These are phyloP conservation scores for Aegithalos caudatus DNA, from an alignment of 2,113 vertebrate species.

Conservation along the genomic window DNA sequence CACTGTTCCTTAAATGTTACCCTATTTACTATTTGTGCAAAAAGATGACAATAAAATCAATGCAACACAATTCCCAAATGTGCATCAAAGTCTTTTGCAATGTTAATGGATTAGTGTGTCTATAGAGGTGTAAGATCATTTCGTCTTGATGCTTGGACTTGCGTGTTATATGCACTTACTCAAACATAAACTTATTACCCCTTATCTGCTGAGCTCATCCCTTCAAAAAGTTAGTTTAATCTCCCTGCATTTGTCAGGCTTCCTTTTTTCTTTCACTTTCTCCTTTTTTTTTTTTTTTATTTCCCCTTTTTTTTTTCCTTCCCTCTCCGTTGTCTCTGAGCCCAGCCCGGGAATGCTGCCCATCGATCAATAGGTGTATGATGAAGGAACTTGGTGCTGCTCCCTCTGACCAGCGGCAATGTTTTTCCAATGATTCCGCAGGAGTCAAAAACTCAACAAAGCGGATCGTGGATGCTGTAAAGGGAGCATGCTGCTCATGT, in stretches of 20 bases:
- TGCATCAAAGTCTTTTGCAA: conserved; percentile 70
- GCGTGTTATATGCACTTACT: background rate
- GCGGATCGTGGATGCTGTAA: conserved; percentile 69
- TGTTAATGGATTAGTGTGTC: conserved; percentile 62
- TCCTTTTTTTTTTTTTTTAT: background rate
- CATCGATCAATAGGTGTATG: conserved; percentile 65
- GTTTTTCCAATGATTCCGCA: conserved; percentile 70
- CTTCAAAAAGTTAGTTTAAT: conserved; percentile 37
- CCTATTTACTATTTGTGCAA: conserved; percentile 77
- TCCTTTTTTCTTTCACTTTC: background rate
- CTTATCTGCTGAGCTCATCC: conserved; percentile 5
- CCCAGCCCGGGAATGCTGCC: background rate
- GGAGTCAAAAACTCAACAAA: conserved; percentile 82
- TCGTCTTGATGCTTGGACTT: background rate
- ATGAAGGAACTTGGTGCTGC: conserved; percentile 66
- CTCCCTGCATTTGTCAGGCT: background rate
- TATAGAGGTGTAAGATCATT: conserved; percentile 37
- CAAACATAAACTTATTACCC: conserved; percentile 25
- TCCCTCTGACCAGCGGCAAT: conserved; percentile 66
- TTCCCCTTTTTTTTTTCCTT: background rate
- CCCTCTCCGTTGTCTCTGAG: background rate
- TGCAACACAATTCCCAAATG: conserved; percentile 69
- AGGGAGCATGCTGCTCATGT: conserved; percentile 80
- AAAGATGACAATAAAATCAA: conserved; percentile 81
- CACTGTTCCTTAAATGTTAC: conserved; percentile 74